A percentile compares a stretch with the other conserved stretches of the same genome.
Evolutionary conservation across 2,113 vertebrate species (phyloP).

Genomic region (Asarcornis scutulata): DNA sequence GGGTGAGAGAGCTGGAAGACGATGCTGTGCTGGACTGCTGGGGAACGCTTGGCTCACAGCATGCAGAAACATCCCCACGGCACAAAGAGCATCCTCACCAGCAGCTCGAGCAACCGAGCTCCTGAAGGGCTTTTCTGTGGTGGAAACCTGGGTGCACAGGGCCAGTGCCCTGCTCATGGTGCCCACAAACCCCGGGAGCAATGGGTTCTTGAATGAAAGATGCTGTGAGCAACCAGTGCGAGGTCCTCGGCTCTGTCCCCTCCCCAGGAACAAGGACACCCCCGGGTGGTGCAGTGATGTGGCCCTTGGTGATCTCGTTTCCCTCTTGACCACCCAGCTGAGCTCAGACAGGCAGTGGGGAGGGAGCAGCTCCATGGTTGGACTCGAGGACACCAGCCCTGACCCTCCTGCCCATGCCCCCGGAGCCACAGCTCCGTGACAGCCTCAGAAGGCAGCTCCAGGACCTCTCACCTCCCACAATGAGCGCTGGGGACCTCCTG

Average conservation of each 20-base stretch:
- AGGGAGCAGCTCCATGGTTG: fast-evolving
- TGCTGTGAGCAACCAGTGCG: not conserved
- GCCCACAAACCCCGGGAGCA: fast-evolving
- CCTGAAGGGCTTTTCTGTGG: fast-evolving
- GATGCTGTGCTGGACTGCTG: not conserved
- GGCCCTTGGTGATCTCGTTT: not conserved
- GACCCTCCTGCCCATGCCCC: not conserved
- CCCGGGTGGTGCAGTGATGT: fast-evolving
- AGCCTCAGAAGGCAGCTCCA: not conserved
- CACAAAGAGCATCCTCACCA: not conserved
- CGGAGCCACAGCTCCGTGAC: no score
- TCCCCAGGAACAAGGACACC: not conserved
- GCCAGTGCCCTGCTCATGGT: fast-evolving
- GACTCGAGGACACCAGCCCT: not conserved
- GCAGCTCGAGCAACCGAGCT: not conserved
- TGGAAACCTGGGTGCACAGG: fast-evolving
- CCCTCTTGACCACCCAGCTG: not conserved
- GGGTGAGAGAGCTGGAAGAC: not conserved
- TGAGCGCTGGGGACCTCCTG: not conserved
- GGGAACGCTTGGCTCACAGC: not conserved
- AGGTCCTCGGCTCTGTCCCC: not conserved
- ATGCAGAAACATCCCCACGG: not conserved
- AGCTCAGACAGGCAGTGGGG: not conserved
- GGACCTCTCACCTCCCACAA: no score
- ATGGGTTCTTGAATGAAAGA: not conserved